phyloP scores from a whole-genome alignment of 1,140 invertebrate genomes.

The Saccostrea echinata region DNA sequence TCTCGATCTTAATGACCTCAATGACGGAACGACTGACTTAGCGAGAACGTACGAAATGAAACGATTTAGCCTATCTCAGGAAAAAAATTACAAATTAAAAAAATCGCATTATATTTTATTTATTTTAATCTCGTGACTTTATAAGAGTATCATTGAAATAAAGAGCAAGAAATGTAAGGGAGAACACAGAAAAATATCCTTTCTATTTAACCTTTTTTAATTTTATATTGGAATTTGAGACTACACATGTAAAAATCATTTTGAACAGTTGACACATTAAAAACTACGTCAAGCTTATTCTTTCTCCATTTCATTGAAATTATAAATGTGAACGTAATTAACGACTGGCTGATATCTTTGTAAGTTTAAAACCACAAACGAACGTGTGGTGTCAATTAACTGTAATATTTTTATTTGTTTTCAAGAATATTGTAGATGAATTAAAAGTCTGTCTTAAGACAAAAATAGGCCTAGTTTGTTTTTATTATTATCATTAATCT shows the following conservation, averaged over 20 bases:
- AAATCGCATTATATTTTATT: background rate
- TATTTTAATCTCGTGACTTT: background rate
- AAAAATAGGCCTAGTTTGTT: background rate
- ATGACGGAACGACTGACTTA: background rate
- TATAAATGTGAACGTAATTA: background rate
- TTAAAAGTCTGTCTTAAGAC: background rate
- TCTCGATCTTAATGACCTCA: conserved; percentile 30
- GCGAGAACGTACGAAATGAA: background rate
- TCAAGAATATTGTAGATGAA: too few relatives aligned
- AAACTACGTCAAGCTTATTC: background rate
- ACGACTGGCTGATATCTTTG: background rate
- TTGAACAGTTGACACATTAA: too few relatives aligned
- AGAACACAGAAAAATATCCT: background rate
- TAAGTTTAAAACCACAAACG: too few relatives aligned
- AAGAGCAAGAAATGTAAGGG: background rate
- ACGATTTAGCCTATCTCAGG: background rate
- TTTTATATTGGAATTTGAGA: background rate
- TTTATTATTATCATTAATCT: background rate
- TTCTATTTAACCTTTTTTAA: background rate
- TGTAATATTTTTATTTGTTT: background rate
- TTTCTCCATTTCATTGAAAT: background rate
- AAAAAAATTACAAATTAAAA: background rate
- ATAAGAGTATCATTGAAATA: too few relatives aligned
- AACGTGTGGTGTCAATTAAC: background rate
- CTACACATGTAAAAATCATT: too few relatives aligned